A percentile compares a stretch with the other conserved stretches of the same genome.
Evolutionary conservation across 2,888 invertebrate species (phyloP).

Genomic region (Brachyptera risi): DNA sequence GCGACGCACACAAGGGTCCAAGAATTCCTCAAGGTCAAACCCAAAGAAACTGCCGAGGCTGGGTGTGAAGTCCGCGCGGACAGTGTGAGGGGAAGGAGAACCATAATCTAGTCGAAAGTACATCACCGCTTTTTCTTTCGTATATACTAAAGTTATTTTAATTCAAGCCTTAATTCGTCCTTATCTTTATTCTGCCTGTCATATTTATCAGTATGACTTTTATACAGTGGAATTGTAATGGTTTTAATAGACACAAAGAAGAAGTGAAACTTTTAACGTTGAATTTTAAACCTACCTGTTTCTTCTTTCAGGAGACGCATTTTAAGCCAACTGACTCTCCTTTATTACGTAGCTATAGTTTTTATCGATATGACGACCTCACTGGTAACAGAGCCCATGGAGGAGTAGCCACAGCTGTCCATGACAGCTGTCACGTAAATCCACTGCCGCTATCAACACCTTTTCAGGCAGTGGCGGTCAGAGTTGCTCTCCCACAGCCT

Average conservation of each 20-base stretch:
- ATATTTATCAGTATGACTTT: not conserved
- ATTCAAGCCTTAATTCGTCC: too few relatives aligned
- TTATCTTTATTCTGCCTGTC: too few relatives aligned
- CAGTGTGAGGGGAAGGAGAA: too few relatives aligned
- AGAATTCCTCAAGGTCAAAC: too few relatives aligned
- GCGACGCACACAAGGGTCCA: too few relatives aligned
- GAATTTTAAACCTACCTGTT: not conserved
- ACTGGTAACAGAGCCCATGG: not conserved
- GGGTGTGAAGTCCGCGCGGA: too few relatives aligned
- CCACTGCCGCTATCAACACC: not conserved
- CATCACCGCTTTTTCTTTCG: too few relatives aligned
- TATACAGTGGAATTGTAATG: not conserved
- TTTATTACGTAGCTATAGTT: not conserved
- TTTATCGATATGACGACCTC: not conserved
- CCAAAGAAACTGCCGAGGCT: too few relatives aligned
- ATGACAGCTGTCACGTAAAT: not conserved
- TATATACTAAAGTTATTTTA: too few relatives aligned
- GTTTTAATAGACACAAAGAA: not conserved
- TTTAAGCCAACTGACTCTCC: not conserved
- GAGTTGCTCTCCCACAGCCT: not conserved
- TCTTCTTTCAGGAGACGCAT: not conserved
- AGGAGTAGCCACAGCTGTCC: not conserved
- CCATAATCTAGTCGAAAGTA: too few relatives aligned
- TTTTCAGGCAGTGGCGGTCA: not conserved
- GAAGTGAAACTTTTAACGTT: not conserved